Percentiles rank a stretch among this genome's conserved stretches.
These are phyloP conservation scores for Cirrhinus molitorella DNA, from an alignment of 2,797 vertebrate genomes.

Conservation along the genomic window DNA sequence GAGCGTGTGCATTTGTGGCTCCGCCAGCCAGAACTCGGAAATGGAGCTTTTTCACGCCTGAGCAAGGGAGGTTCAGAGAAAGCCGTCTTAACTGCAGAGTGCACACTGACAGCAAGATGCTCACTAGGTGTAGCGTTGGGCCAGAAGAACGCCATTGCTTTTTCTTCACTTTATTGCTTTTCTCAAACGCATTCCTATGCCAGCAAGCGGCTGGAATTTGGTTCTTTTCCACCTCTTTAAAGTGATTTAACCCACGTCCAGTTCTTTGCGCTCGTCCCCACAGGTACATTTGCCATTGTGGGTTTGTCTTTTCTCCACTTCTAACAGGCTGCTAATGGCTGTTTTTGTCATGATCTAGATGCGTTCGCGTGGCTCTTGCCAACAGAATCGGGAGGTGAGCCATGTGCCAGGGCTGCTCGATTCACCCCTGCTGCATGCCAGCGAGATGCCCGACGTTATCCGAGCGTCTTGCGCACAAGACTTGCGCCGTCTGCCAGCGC, in stretches of 20 bases:
- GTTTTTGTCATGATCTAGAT: conserved; percentile 75
- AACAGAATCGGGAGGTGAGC: conserved; percentile 73
- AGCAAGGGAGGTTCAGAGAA: conserved; percentile 18
- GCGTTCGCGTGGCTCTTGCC: conserved; percentile 70
- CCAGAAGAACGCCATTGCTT: background rate
- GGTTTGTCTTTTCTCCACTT: conserved; percentile 77
- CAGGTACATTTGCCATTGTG: conserved; percentile 22
- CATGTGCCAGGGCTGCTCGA: conserved; percentile 71
- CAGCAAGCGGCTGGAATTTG: conserved; percentile 6
- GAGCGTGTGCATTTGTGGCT: conserved; percentile 42
- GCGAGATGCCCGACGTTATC: conserved; percentile 42
- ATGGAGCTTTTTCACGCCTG: conserved; percentile 55
- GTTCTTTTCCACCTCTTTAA: conserved; percentile 21
- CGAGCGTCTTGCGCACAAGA: conserved; percentile 27
- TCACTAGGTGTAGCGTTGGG: background rate
- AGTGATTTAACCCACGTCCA: conserved; percentile 12
- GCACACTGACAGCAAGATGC: conserved; percentile 18
- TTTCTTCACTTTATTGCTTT: conserved; percentile 7
- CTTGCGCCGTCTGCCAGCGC: conserved; percentile 34
- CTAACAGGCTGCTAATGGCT: conserved; percentile 73
- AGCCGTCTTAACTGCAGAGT: conserved; percentile 38
- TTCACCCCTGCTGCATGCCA: conserved; percentile 49
- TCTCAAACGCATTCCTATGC: conserved; percentile 1
- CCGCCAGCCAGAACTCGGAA: conserved; percentile 49
- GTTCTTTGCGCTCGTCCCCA: conserved; percentile 1